Percentiles rank a stretch among this genome's conserved stretches.
Conservation (phyloP, 2,113 vertebrate species). For the Aegotheles bennettii region DNA sequence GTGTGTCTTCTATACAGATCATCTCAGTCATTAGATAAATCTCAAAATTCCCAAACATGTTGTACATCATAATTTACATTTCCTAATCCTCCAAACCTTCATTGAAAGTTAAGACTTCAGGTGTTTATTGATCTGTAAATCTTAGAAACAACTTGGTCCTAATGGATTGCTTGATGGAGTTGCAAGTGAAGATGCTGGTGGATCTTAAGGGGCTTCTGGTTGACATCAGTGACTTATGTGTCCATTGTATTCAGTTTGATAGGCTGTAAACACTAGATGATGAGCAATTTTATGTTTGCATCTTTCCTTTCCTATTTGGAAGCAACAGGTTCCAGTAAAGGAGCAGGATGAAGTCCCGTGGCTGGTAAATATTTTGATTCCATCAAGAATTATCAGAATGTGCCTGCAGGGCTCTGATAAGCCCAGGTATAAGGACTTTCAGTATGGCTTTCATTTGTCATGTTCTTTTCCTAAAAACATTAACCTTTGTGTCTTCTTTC, state of each 20-base stretch:
- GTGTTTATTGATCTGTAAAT: background rate
- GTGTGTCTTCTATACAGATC: background rate
- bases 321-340: background rate
- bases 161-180: background rate
- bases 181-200: background rate
- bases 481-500: background rate
- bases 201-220: background rate
- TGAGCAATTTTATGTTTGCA: background rate
- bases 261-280: background rate
- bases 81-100: background rate
- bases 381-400: background rate
- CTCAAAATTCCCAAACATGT: background rate
- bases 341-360: background rate
- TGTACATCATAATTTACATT: background rate
- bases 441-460: background rate
- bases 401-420: background rate
- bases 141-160: background rate
- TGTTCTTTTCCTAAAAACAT: background rate
- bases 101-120: background rate
- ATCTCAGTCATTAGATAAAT: background rate
- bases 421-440: background rate
- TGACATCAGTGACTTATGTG: background rate
- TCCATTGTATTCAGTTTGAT: background rate
- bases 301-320: background rate
- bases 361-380: background rate